These are phyloP conservation scores for Pristionchus entomophagus DNA, from an alignment of 2,888 invertebrate species.

Conservation along the genomic window DNA sequence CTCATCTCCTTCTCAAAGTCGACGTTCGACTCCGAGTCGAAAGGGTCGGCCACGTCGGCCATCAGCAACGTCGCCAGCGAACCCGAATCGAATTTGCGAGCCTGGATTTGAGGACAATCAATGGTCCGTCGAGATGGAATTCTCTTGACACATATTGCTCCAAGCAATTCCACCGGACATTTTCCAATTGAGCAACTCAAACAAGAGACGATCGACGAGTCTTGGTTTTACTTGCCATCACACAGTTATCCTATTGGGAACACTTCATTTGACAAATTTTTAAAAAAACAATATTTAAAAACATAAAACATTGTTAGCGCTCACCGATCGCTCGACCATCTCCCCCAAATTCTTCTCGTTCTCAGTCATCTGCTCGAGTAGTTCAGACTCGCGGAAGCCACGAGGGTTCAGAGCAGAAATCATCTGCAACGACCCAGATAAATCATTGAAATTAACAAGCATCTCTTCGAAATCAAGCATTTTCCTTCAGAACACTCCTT, in stretches of 20 bases:
- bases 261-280: too few species aligned
- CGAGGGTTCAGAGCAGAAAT: constrained; percentile 86
- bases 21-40: constrained; percentile 52
- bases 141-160: too few species aligned
- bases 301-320: not conserved
- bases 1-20: constrained; percentile 60
- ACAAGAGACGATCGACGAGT: too few species aligned
- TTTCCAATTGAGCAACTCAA: too few species aligned
- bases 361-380: constrained; percentile 82
- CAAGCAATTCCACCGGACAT: too few species aligned
- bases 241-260: too few species aligned
- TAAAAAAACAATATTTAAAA: too few species aligned
- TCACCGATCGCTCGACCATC: constrained; percentile 54
- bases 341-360: constrained; percentile 51
- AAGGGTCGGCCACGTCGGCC: constrained; percentile 54
- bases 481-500: not conserved
- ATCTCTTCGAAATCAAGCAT: too few species aligned
- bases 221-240: too few species aligned
- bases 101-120: constrained; percentile 40
- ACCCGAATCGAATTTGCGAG: constrained; percentile 46
- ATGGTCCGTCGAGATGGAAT: too few species aligned
- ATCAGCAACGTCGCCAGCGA: constrained; percentile 52
- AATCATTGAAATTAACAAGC: not conserved
- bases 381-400: constrained; percentile 87
- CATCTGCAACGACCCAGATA: constrained; percentile 78